Evolutionary conservation across 2,888 invertebrate genomes (phyloP).

Genomic region (Oscheius sp.): DNA sequence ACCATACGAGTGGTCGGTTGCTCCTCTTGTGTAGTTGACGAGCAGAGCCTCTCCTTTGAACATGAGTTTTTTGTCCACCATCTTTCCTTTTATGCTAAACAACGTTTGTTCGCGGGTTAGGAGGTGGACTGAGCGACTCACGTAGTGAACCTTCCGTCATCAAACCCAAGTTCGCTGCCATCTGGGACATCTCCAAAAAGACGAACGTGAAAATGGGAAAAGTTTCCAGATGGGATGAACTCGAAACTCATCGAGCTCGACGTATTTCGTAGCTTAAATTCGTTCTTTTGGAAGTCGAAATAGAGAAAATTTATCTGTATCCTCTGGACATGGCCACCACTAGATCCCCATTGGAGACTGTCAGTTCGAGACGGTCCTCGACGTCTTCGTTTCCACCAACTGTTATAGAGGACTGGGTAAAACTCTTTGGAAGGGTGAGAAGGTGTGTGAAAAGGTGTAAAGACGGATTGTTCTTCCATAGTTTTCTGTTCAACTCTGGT

Average conservation of each 20-base stretch:
- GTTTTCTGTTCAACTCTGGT: neutral
- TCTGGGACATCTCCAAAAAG: slow-evolving; percentile 31
- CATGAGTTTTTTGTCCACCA: neutral
- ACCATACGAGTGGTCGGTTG: slow-evolving; percentile 37
- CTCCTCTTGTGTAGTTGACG: slow-evolving; percentile 44
- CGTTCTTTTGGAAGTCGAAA: neutral
- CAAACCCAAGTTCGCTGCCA: slow-evolving; percentile 23
- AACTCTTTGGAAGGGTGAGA: slow-evolving; percentile 43
- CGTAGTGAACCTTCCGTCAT: neutral
- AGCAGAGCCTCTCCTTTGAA: slow-evolving; percentile 38
- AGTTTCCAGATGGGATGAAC: neutral
- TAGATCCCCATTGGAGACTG: slow-evolving; percentile 44
- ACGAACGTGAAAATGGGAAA: slow-evolving; percentile 14
- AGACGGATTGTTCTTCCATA: neutral
- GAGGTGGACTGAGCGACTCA: neutral
- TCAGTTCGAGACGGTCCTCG: neutral
- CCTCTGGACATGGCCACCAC: slow-evolving; percentile 46
- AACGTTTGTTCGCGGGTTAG: neutral
- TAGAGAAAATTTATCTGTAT: slow-evolving; percentile 35
- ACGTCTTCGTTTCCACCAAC: neutral
- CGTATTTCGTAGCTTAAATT: slow-evolving; percentile 1
- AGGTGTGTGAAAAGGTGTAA: slow-evolving; percentile 42
- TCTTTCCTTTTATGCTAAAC: slow-evolving; percentile 5
- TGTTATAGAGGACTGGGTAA: neutral
- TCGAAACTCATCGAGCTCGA: slow-evolving; percentile 4